phyloP scores from a whole-genome alignment of 2,888 invertebrate species.

The Cheilosia vernalis region DNA sequence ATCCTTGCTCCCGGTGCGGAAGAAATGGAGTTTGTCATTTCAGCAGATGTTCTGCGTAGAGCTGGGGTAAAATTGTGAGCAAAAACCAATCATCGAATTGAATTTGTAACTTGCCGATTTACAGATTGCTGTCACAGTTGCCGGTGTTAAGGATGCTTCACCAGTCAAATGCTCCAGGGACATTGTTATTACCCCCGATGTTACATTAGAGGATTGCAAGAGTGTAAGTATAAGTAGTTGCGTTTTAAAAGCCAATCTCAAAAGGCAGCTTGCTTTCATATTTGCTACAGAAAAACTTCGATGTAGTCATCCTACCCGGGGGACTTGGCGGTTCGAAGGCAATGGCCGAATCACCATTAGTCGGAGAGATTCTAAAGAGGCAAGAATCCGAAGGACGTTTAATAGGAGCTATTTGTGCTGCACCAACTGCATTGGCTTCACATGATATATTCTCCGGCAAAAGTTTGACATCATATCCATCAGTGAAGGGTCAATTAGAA shows the following conservation, averaged over 20 bases:
- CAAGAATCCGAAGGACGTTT: constrained; percentile 90
- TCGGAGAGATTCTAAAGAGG: constrained; percentile 90
- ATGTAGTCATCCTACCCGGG: constrained; percentile 94
- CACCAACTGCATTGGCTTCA: constrained; percentile 93
- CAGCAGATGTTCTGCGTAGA: constrained; percentile 94
- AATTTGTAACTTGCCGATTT: background rate
- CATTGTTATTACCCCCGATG: constrained; percentile 92
- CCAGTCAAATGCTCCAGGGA: constrained; percentile 93
- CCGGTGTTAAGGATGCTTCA: constrained; percentile 88
- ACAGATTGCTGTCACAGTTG: constrained; percentile 89
- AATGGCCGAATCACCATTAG: constrained; percentile 89
- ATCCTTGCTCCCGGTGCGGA: constrained; percentile 95
- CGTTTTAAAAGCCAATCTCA: background rate
- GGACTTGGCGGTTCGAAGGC: constrained; percentile 93
- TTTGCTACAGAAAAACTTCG: constrained; percentile 83
- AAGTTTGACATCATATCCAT: constrained; percentile 94
- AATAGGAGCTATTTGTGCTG: constrained; percentile 98
- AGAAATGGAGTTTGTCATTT: constrained; percentile 97
- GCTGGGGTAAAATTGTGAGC: constrained; percentile 89
- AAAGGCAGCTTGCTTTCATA: constrained; percentile 78
- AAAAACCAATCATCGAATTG: background rate
- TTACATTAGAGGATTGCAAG: constrained; percentile 86
- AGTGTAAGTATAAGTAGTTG: constrained; percentile 80
- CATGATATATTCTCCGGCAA: constrained; percentile 93
- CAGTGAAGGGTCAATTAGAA: constrained; percentile 89